phyloP scores from a whole-genome alignment of 2,113 vertebrate species.

The Poeciliopsis retropinna region DNA sequence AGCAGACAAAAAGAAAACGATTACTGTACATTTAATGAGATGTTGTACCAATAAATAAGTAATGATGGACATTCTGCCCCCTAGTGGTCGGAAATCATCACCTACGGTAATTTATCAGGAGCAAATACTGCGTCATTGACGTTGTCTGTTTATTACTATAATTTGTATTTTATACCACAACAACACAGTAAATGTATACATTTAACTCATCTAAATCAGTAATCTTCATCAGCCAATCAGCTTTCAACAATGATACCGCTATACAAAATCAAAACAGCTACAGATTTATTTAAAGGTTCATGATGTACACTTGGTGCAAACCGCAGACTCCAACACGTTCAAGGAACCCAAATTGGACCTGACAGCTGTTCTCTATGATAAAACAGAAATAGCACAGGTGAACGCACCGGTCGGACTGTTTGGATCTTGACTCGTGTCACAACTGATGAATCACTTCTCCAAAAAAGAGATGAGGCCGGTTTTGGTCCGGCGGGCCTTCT shows the following conservation, averaged over 20 bases:
- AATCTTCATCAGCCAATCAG: neutral
- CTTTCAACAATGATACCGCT: neutral
- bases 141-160: no score
- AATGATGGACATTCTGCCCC: neutral
- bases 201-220: neutral
- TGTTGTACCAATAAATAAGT: no score
- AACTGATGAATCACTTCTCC: conserved; percentile 79
- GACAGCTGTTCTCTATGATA: neutral
- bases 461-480: conserved; percentile 72
- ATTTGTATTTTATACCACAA: neutral
- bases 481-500: conserved; percentile 85
- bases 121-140: neutral
- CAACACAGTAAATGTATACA: neutral
- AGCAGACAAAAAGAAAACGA: no score
- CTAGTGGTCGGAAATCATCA: neutral
- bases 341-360: neutral
- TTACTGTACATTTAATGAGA: no score
- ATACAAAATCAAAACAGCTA: neutral
- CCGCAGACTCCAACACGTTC: neutral
- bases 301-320: conserved; percentile 32
- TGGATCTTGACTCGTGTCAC: neutral
- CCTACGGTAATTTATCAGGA: neutral
- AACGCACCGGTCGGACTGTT: conserved; percentile 8
- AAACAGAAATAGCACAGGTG: conserved; percentile 15
- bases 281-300: neutral